Conservation (phyloP, 2,888 invertebrate species). For the Drymonia ruficornis region DNA sequence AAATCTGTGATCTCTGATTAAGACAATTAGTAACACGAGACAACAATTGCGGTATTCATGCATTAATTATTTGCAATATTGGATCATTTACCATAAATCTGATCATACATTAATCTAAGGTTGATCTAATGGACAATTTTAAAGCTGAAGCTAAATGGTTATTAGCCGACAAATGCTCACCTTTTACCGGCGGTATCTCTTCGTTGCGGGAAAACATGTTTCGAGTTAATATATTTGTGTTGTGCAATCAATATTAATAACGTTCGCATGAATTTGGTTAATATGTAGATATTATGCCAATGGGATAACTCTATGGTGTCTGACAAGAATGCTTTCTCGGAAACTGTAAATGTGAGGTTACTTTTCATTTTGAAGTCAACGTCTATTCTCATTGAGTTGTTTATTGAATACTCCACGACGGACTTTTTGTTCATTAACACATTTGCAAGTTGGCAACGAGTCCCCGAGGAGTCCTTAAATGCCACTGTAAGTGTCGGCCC, state of each 20-base stretch:
- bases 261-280: constrained; percentile 47
- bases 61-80: no score
- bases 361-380: constrained; percentile 28
- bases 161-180: constrained; percentile 51
- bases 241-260: constrained; percentile 69
- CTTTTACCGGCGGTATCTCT: constrained; percentile 62
- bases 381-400: no score
- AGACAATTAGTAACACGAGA: no score
- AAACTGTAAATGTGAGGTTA: constrained; percentile 43
- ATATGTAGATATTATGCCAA: constrained; percentile 50
- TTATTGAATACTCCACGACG: no score
- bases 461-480: no score
- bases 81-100: not conserved
- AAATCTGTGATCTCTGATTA: no score
- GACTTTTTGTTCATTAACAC: no score
- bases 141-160: constrained; percentile 22
- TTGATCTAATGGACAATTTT: not conserved
- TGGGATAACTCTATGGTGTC: constrained; percentile 38
- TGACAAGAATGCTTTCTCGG: constrained; percentile 53
- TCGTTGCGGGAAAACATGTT: constrained; percentile 66
- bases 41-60: no score
- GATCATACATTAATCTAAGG: no score
- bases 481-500: no score
- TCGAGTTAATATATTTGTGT: constrained; percentile 57
- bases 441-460: no score